Evolutionary conservation across 2,888 invertebrate genomes (phyloP), one percentile per base, ranked within the genome.

Genomic region (Melinaea marsaeus): DNA sequence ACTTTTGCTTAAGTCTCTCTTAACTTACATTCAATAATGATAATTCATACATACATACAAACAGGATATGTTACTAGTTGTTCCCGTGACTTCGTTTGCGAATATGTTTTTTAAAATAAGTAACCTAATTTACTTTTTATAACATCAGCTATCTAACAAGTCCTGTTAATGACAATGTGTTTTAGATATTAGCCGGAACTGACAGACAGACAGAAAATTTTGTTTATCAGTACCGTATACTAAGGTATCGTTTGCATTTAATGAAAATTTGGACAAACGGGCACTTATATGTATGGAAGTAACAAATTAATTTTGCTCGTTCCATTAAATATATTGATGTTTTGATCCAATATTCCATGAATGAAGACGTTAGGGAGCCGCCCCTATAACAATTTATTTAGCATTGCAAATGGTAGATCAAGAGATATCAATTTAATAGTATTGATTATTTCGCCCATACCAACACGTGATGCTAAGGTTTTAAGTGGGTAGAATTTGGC

Each of bases 311-410:
- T 32, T 22, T 11, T 9, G 51, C 32, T 32, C 7, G 4, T 51
- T 51, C 32, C 6, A 32, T 51, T 51, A 32, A 32, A 51, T 6
- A 51, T 9, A 13, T 48, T 13, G 4, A 51, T 51, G 61, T 58
- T 22, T 33, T 42, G 60, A 62, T 59, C 54, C 59, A 61, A 61
- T 57, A 66, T 60, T 48, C 60, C 61, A 63, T 67, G 61, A 60
- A 67, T 60, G 66, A 57, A 67, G 66, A 68, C n/a, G 13, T 32
- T 47, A 58, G 63, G 67, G 69, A 55, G 60, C 46, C 58, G 64
- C 69, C 69, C 69, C 69, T 62, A 69, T 69, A 56, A 57, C 69
- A 67, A 69, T 65, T 64, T 57, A 58, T 63, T 64, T 67, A 62
- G 63, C 57, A 58, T 63, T 65, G 67, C 67, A 63, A 68, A 57